A percentile compares a stretch with the other conserved stretches of the same genome.
Conservation (phyloP, 2,113 vertebrate genomes). For the Lucifuga dentata region DNA sequence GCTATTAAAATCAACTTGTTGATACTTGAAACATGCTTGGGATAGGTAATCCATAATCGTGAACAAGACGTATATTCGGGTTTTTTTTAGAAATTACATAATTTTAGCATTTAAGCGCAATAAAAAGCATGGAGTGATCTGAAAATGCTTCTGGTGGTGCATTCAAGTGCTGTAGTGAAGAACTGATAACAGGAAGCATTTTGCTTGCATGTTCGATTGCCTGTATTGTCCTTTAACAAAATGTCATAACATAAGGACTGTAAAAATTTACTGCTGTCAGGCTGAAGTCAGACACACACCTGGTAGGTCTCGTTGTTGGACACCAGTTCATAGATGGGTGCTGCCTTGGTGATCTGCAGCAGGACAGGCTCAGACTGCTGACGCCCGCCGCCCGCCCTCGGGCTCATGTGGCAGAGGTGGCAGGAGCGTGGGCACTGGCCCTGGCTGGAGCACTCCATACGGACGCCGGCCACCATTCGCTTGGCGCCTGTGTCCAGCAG, state of each 20-base stretch:
- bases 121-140: no score
- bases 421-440: conserved; percentile 94
- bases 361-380: conserved; percentile 89
- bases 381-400: conserved; percentile 76
- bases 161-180: no score
- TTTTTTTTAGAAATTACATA: no score
- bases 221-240: no score
- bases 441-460: conserved; percentile 94
- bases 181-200: no score
- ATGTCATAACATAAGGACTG: neutral
- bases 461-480: conserved; percentile 91
- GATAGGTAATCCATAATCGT: no score
- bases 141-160: no score
- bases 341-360: conserved; percentile 93
- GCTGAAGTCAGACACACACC: conserved; percentile 73
- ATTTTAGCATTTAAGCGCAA: no score
- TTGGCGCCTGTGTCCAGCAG: conserved; percentile 93
- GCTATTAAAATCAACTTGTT: no score
- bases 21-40: no score
- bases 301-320: conserved; percentile 95
- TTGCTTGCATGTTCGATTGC: no score
- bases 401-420: conserved; percentile 90
- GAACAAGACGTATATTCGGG: no score
- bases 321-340: conserved; percentile 94
- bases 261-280: neutral